Base-by-base conservation (phyloP, 2,113 vertebrate genomes). In the Aspiorhynchus laticeps region DNA sequence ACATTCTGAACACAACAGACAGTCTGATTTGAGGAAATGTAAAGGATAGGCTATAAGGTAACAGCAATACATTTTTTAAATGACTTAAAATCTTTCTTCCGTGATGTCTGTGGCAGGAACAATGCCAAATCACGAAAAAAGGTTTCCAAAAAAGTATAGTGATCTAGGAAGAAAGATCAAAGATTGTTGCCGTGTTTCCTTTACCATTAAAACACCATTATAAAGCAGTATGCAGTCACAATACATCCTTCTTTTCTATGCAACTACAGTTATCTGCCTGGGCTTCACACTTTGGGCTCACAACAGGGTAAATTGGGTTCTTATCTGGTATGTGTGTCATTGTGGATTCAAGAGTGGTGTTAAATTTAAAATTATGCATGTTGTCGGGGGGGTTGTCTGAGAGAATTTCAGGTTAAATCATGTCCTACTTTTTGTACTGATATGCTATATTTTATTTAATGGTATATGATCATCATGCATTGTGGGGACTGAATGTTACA, bases 241-340 rank as follows among this genome's bases (percentile, higher is more conserved):
- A 21, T 82, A 7, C 36, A 46, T 28, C 38, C n/a, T 69, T 36
- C 43, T 71, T 48, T 71, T 71, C 28, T 71, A 83, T 33, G 6
- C 28, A 71, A 3, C 26, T 26, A 3, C 61, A 46, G 33, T 46
- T 82, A 46, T 67, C 79, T 67, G 41, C n/a, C 43, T 71, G 46
- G 56, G 31, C 12, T 80, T 14, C 56, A 46, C 65, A 83, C 81
- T 83, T 83, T 83, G 81, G 65, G 61, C 51, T 80, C 51, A 59
- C 65, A 71, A 71, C 43, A 36, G 28, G 43, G 7, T 71, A 71
- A 83, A 71, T 83, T 71, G 43, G 65, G 71, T 71, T 71, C 81
- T 71, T 83, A 83, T 83, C 81, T 71, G 43, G 17, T 65, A 36
- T 83, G 24, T 46, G 65, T 11, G 19, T 71, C 43, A 46, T 46